These are phyloP conservation scores for Xyrauchen texanus DNA, from an alignment of 2,113 vertebrate species.

Conservation along the genomic window DNA sequence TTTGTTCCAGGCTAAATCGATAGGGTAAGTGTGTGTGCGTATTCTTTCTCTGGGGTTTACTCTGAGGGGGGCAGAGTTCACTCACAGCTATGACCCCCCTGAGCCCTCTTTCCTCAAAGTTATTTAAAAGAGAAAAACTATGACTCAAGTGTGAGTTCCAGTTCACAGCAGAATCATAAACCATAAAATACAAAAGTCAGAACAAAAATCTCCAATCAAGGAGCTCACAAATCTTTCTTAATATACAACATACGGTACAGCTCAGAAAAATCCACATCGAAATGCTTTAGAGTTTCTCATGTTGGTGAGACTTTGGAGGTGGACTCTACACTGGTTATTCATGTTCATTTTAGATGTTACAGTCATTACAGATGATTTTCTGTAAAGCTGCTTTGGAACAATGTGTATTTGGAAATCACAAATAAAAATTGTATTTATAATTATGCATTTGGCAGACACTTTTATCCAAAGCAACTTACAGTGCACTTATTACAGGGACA, in stretches of 20 bases:
- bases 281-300: constrained; percentile 6
- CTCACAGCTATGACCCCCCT: constrained; percentile 43
- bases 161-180: constrained; percentile 22
- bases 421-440: too few species aligned
- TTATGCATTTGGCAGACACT: too few species aligned
- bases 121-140: background rate
- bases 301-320: background rate
- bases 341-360: too few species aligned
- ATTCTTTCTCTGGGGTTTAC: background rate
- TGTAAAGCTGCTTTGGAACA: too few species aligned
- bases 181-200: constrained; percentile 8
- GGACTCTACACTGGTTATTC: background rate
- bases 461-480: too few species aligned
- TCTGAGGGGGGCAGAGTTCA: constrained; percentile 35
- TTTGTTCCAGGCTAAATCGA: constrained; percentile 13
- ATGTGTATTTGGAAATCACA: too few species aligned
- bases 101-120: constrained; percentile 20
- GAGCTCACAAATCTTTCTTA: constrained; percentile 22
- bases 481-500: too few species aligned
- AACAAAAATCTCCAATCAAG: constrained; percentile 23
- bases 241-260: constrained; percentile 12
- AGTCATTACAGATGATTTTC: too few species aligned
- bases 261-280: constrained; percentile 2
- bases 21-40: background rate
- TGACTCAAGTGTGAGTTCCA: constrained; percentile 24